These are phyloP conservation scores for Leptestheria dahalacensis DNA, from an alignment of 1,140 invertebrate species.

Conservation along the genomic window DNA sequence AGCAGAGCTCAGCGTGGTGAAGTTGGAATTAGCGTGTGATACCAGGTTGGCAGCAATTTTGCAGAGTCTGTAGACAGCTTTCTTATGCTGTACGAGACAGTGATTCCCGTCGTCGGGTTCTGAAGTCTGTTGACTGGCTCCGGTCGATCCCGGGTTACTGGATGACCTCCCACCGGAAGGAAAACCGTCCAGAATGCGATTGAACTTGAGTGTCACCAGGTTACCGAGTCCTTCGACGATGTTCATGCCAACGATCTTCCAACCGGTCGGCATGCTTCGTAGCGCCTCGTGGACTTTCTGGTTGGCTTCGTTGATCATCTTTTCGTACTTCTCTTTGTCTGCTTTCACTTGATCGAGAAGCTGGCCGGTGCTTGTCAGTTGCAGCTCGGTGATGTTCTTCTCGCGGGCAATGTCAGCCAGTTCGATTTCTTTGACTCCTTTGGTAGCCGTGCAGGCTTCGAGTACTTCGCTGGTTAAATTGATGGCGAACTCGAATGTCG, in stretches of 20 bases:
- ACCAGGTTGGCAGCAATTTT: background rate
- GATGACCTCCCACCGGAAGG: background rate
- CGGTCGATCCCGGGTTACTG: background rate
- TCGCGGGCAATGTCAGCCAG: background rate
- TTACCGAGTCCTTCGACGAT: background rate
- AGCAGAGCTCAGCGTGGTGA: background rate
- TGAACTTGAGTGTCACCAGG: background rate
- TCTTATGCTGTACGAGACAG: background rate
- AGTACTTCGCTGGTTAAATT: conserved; percentile 11
- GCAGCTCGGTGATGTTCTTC: background rate
- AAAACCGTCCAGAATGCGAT: background rate
- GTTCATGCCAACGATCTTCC: conserved; percentile 12
- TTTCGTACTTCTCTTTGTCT: conserved; percentile 1
- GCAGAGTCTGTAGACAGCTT: background rate
- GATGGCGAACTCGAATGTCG: conserved; percentile 6
- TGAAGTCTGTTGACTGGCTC: background rate
- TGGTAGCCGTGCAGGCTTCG: conserved; percentile 1
- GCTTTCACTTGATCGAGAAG: background rate
- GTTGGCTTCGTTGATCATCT: background rate
- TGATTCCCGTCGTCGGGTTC: background rate
- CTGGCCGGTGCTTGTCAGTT: background rate
- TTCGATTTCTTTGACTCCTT: conserved; percentile 7
- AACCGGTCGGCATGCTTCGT: background rate
- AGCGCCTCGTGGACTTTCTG: background rate
- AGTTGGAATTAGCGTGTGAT: background rate